These are phyloP conservation scores for Liolophura sinensis DNA, from an alignment of 1,140 invertebrate genomes.

Conservation along the genomic window DNA sequence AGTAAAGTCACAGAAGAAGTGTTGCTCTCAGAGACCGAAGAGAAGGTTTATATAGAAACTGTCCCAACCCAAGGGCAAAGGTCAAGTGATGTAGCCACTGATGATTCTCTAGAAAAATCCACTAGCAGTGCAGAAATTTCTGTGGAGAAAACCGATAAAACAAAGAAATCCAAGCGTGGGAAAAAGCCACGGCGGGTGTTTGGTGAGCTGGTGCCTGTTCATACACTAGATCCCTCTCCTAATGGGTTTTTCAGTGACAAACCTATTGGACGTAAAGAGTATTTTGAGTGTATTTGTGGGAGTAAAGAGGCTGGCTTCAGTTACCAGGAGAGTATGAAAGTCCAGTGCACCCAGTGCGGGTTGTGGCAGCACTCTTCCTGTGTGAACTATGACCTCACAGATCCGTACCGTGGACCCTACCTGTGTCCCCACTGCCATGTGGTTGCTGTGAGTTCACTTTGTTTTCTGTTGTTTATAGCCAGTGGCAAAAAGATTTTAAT, in stretches of 20 bases:
- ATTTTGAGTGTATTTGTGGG: slow-evolving; percentile 54
- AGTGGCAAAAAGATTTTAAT: no score
- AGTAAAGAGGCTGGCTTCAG: slow-evolving; percentile 15
- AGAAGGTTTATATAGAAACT: slow-evolving; percentile 3
- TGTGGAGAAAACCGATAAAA: slow-evolving; percentile 7
- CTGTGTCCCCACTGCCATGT: slow-evolving; percentile 71
- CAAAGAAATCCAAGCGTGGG: slow-evolving; percentile 9
- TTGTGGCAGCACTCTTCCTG: slow-evolving; percentile 68
- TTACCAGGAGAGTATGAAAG: slow-evolving; percentile 11
- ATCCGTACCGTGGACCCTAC: slow-evolving; percentile 55
- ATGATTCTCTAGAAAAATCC: no score
- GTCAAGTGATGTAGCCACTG: no score
- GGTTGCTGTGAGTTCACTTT: slow-evolving; percentile 44
- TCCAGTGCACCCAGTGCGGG: slow-evolving; percentile 65
- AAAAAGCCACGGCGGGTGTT: slow-evolving; percentile 16
- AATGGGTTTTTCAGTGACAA: slow-evolving; percentile 3
- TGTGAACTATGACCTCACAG: slow-evolving; percentile 63
- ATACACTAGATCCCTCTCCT: neutral
- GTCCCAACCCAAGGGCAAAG: no score
- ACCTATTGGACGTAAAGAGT: slow-evolving; percentile 15
- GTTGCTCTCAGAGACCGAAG: neutral
- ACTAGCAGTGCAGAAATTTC: no score
- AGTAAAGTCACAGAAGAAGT: neutral
- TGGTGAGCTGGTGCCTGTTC: slow-evolving; percentile 1
- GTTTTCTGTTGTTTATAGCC: neutral